Conservation (phyloP, 1,140 invertebrate genomes). For the Pseudomyrmex sp. region DNA sequence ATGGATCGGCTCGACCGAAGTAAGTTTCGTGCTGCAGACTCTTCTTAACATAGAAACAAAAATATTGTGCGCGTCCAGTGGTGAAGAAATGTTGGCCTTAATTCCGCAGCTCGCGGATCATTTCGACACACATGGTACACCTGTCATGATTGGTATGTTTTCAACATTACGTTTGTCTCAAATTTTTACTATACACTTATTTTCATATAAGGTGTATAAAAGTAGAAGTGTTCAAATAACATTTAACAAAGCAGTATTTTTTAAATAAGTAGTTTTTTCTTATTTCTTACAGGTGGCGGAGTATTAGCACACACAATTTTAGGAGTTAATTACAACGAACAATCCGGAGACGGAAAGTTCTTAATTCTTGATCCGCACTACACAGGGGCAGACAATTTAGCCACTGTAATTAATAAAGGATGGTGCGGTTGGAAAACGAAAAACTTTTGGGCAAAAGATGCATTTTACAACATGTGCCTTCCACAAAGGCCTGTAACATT, state of each 20-base stretch:
- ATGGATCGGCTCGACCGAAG: conserved; percentile 99
- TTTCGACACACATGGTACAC: conserved; percentile 97
- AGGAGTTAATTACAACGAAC: conserved; percentile 95
- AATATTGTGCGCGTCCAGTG: conserved; percentile 94
- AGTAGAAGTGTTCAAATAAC: too few relatives aligned
- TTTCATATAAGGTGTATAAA: too few relatives aligned
- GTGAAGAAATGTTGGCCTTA: conserved; percentile 92
- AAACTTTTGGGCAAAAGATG: conserved; percentile 96
- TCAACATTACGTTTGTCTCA: conserved; percentile 32
- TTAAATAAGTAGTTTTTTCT: conserved; percentile 1
- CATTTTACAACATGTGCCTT: conserved; percentile 98
- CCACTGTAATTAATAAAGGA: conserved; percentile 91
- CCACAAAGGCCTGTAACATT: conserved; percentile 89
- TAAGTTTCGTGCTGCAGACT: conserved; percentile 95
- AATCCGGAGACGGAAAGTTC: conserved; percentile 92
- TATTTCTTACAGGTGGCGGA: conserved; percentile 92
- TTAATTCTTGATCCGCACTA: conserved; percentile 99
- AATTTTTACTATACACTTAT: too few relatives aligned
- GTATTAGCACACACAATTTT: conserved; percentile 99
- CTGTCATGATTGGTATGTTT: conserved; percentile 97
- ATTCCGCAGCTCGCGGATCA: conserved; percentile 94
- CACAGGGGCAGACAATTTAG: conserved; percentile 92
- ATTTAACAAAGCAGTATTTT: neutral
- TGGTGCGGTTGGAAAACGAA: conserved; percentile 97
- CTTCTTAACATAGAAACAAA: conserved; percentile 92